Base-by-base conservation (phyloP, 2,888 invertebrate genomes). In the Eupsilia transversa region DNA sequence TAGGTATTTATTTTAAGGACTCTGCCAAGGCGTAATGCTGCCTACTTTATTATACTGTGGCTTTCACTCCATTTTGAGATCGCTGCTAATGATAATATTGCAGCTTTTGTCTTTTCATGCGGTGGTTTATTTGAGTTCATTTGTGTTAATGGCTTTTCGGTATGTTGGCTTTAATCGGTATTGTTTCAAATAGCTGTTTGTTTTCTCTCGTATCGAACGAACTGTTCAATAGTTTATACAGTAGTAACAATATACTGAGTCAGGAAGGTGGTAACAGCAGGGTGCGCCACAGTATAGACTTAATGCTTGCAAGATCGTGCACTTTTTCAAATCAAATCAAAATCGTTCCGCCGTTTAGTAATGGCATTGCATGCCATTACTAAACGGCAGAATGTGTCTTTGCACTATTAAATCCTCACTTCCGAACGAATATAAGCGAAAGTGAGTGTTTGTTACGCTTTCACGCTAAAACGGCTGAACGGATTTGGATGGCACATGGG, bases 31-130 rank as follows among this genome's bases (percentile, higher is more conserved):
- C 9, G 17, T n/a, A 63, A 14, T 64, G 33, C 33, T 65, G 49
- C 52, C 17, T 10, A 52, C 17, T 65, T 65, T 33, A 33, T 33
- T 33, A 33, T 49, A 65, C 64, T n/a, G 52, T 65, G 49, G 57
- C 83, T 69, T 83, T 60, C 59, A 67, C 30, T 81, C 46, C 27
- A 35, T 52, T 63, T 67, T 38, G 64, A 43, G 79, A 78, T 83
- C 33, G 27, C 33, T 10, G 30, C 38, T 43, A 56, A 68, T 77
- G 64, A 71, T 66, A 64, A 49, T 23, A 64, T 54, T 78, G 41
- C 27, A 60, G 67, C 66, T 76, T 68, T 61, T 77, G 43, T 43
- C 65, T 64, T 75, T 79, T 30, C 67, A 33, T 46, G 38, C 20
- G 52, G 33, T 17, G 5, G 30, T 76, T 10, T 49, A 23, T 41